Conservation (phyloP, 2,888 invertebrate genomes). For the Melinaea marsaeus region DNA sequence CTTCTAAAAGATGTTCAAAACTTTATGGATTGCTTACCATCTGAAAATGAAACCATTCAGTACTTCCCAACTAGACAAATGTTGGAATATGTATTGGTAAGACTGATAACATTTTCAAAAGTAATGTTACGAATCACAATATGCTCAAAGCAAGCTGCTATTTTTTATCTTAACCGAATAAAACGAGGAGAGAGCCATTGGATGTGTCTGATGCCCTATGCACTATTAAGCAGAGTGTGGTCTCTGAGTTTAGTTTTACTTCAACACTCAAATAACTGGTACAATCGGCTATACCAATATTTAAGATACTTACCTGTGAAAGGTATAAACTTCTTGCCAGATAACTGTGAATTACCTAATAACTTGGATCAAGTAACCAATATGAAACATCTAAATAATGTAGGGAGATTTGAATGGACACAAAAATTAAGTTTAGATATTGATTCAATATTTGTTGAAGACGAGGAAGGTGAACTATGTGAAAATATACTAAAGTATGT, state of each 20-base stretch:
- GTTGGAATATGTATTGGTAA: conserved; percentile 75
- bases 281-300: conserved; percentile 61
- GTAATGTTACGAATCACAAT: conserved; percentile 72
- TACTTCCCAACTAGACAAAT: conserved; percentile 77
- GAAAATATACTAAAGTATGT: conserved; percentile 60
- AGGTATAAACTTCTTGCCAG: conserved; percentile 71
- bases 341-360: conserved; percentile 60
- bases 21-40: conserved; percentile 53
- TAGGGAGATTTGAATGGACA: conserved; percentile 61
- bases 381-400: conserved; percentile 64
- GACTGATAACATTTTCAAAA: conserved; percentile 75
- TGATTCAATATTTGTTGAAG: conserved; percentile 40
- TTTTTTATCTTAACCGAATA: conserved; percentile 73
- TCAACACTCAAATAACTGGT: conserved; percentile 72
- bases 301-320: conserved; percentile 55
- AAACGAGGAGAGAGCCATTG: conserved; percentile 76
- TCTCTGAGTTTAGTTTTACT: conserved; percentile 66
- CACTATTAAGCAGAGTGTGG: conserved; percentile 76
- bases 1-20: conserved; percentile 64
- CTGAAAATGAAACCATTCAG: conserved; percentile 41
- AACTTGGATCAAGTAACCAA: conserved; percentile 71
- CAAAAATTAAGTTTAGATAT: conserved; percentile 44
- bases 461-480: conserved; percentile 47
- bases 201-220: conserved; percentile 76
- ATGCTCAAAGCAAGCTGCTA: conserved; percentile 66